Conservation (phyloP, 1,140 invertebrate species). For the Temnothorax curvispinosus region DNA sequence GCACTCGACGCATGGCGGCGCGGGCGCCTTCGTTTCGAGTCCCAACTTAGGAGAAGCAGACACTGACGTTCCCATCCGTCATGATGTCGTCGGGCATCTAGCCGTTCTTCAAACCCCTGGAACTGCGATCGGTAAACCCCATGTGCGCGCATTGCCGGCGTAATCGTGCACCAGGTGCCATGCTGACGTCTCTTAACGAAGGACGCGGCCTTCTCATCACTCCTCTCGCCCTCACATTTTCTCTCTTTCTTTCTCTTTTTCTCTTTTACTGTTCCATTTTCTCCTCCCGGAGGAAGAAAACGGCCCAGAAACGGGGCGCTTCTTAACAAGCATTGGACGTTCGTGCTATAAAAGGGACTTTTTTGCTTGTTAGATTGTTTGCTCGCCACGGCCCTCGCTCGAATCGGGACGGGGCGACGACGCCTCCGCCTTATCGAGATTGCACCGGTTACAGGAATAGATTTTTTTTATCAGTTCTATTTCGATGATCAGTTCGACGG, state of each 20-base stretch:
- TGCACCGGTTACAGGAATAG: background rate
- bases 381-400: conserved; percentile 63
- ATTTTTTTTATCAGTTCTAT: conserved; percentile 39
- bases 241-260: background rate
- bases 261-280: background rate
- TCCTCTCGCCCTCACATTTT: conserved; percentile 22
- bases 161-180: conserved; percentile 83
- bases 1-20: conserved; percentile 42
- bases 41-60: conserved; percentile 35
- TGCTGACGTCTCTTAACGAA: conserved; percentile 81
- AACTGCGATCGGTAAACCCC: conserved; percentile 61
- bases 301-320: conserved; percentile 41
- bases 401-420: conserved; percentile 31
- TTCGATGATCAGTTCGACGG: conserved; percentile 34
- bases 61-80: conserved; percentile 76
- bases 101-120: conserved; percentile 58
- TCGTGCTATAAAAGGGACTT: conserved; percentile 73
- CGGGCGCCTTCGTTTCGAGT: conserved; percentile 53
- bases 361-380: conserved; percentile 82
- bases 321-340: conserved; percentile 77
- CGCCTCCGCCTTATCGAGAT: conserved; percentile 52
- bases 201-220: conserved; percentile 70
- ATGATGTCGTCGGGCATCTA: conserved; percentile 72
- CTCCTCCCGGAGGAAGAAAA: conserved; percentile 39
- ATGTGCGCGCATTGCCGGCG: conserved; percentile 73